Evolutionary conservation across 2,888 invertebrate genomes (phyloP), one percentile per base, ranked within the genome.

Genomic region (Neoaliturus tenellus): DNA sequence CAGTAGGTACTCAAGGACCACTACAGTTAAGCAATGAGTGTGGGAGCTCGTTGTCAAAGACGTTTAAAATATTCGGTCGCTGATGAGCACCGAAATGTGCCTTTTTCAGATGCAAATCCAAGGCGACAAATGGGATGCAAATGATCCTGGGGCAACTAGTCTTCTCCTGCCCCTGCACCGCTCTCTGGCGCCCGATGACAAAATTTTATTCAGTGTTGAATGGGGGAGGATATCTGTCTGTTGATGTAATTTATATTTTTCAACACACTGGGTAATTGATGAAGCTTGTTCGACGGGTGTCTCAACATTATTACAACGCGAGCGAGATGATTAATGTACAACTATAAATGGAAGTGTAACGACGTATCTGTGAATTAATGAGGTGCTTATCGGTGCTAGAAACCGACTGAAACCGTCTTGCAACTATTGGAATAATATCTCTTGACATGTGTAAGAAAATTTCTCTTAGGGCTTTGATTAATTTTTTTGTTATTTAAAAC

Each of bases 91-190:
- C 44, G 73, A 44, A 75, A 75, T 75, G 44, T 44, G 41, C 73
- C 44, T 75, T 75, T 75, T 75, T 75, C 73, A 75, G 44, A 75
- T 75, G 73, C 73, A 75, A 75, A 75, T 75, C 2, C 2, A 44
- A 75, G n/a, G 73, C 73, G 73, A 75, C 73, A 75, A 75, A 75
- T 75, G 28, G 39, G 73, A 75, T 75, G 73, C 73, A 44, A 75
- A 75, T 75, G 73, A 44, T 39, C 1, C 17, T 6, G 73, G 73
- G 73, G 71, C 48, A 62, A 62, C 25, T 62, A 62, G 28, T 12
- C 62, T 62, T 28, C 28, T 14, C 55, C 55, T 48, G 55, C 20
- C 55, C 48, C 23, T 20, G 20, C 31, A 62, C 8, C 55, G 8
- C 28, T 25, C 62, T 51, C n/a, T 10, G 51, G n/a, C n/a, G 51